Evolutionary conservation across 2,797 vertebrate species (phyloP), one percentile per base, ranked within the genome.

Genomic region (Oreochromis grahami): DNA sequence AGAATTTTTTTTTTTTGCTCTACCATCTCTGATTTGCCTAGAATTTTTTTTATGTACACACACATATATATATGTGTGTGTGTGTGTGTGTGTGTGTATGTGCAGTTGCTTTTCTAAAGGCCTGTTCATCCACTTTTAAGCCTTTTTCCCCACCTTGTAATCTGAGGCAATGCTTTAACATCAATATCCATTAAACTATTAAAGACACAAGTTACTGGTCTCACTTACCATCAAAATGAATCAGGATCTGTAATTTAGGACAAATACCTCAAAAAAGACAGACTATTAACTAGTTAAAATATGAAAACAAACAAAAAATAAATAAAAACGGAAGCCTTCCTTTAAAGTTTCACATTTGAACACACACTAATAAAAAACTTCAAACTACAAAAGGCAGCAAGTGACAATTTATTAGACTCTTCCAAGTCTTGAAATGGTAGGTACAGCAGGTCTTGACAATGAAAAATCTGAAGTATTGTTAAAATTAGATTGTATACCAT

Each of bases 61-160:
- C 9, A 8, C 3, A 9, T 50, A 9, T 45, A 13, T 10, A 0
- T 21, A 21, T 24, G 24, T 45, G 0, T 48, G 4, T 36, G 1
- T 32, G 7, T 36, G 2, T 9, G 1, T 36, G 41, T 43, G 5
- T 43, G 41, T 43, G 51, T 21, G 51, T 24, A 2, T 24, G 56
- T 60, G 5, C 1, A 34, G 9, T 11, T 60, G 2, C 9, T 2
- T n/a, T 60, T 60, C 11, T n/a, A 63, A 1, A 63, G 6, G 32
- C 19, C 10, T 0, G 6, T 63, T 63, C 34, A 63, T 6, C 4
- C n/a, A 38, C 6, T 38, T 8, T 38, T 38, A 65, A 65, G 60
- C 60, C 11, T 5, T 63, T 63, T 21, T 1, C 19, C 34, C 6
- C 34, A 65, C 60, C 6, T 38, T 65, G 58, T n/a, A 63, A n/a